Evolutionary conservation across 2,797 vertebrate genomes (phyloP), one percentile per base, ranked within the genome.

Genomic region (Lophius americanus): DNA sequence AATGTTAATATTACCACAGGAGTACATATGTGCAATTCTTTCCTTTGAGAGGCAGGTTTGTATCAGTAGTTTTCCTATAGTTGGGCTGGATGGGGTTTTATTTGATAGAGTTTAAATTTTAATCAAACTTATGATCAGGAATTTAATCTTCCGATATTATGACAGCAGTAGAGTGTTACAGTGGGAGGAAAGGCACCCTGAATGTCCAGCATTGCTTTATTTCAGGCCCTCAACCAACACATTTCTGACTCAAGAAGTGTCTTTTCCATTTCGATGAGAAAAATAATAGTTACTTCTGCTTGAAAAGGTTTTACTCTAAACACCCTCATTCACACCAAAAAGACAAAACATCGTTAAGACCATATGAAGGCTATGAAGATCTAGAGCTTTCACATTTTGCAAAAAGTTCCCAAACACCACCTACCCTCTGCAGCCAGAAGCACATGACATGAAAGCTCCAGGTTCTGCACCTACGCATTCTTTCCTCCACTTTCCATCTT

Each of bases 171-270:
- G 12, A 13, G 1, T 36, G 46, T 79, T 70, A 68, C 46, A 23
- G 7, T 10, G 4, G 46, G 35, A 44, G 62, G 49, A 59, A 36
- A 54, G 33, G 7, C 6, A 1, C 35, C 66, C 14, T 78, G 50
- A 87, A 89, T 88, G 68, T 87, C 87, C 82, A 55, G 56, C 5
- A 9, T 82, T 90, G 53, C 73, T 79, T 64, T 79, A 68, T 46
- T 59, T 66, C 8, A 54, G 42, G 35, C 37, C 2, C 52, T 56
- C 0, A 11, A 58, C 44, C 57, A 66, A 68, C 7, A 48, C 13
- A 58, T 32, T 32, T 75, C 57, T 88, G 73, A 85, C 72, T 80
- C 76, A 84, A 59, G 44, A 50, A 14, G 8, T 82, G 77, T 85
- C 37, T 78, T 64, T 78, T 84, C 68, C 71, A 49, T 13, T 52